Conservation (phyloP, 2,113 vertebrate genomes). For the Epinephelus cyanopodus region DNA sequence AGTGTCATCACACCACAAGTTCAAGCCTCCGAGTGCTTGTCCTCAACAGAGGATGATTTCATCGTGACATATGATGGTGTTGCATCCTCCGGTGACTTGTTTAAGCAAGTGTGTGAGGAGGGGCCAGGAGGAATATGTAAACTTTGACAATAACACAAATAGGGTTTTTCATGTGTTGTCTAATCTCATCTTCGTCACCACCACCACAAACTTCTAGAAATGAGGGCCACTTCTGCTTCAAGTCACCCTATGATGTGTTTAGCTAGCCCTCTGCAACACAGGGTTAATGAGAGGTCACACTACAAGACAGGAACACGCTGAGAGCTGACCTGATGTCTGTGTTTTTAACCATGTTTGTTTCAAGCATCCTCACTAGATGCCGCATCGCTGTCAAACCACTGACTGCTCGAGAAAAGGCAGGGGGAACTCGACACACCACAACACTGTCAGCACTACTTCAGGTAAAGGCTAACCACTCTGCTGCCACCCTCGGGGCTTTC, state of each 20-base stretch:
- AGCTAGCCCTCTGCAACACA: slow-evolving; percentile 12
- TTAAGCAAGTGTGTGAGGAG: neutral
- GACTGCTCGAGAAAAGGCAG: slow-evolving; percentile 49
- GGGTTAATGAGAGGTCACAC: slow-evolving; percentile 28
- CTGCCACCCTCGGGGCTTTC: slow-evolving; percentile 70
- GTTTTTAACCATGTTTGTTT: slow-evolving; percentile 23
- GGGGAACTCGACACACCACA: slow-evolving; percentile 67
- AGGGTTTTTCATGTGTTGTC: slow-evolving; percentile 25
- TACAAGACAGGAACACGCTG: slow-evolving; percentile 11
- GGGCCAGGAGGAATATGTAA: neutral
- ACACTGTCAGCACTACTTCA: slow-evolving; percentile 63
- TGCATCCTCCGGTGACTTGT: neutral
- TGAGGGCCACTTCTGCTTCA: slow-evolving; percentile 28
- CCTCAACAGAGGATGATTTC: slow-evolving; percentile 18
- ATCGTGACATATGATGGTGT: neutral
- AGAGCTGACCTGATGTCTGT: slow-evolving; percentile 1
- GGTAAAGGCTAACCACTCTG: slow-evolving; percentile 63
- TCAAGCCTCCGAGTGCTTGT: neutral
- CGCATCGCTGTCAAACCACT: slow-evolving; percentile 36
- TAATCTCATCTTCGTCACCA: neutral
- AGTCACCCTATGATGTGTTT: neutral
- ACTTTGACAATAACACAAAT: slow-evolving; percentile 16
- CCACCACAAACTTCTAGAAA: neutral
- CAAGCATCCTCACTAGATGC: neutral
- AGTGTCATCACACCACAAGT: slow-evolving; percentile 6